Evolutionary conservation across 1,140 invertebrate genomes (phyloP).

Genomic region (Habropoda laboriosa): DNA sequence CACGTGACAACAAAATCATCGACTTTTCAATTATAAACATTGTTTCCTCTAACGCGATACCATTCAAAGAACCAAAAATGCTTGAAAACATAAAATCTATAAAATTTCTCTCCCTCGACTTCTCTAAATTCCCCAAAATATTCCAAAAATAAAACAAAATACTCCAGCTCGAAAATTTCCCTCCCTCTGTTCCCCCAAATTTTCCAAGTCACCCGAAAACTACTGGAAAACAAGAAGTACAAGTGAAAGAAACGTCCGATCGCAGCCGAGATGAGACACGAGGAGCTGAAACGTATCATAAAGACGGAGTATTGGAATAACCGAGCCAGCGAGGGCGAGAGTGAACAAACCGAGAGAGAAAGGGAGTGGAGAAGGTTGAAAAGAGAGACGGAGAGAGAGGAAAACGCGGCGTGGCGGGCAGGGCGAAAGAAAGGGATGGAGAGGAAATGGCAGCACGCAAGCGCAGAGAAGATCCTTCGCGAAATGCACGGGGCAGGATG

Average conservation of each 20-base stretch:
- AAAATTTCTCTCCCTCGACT: no score
- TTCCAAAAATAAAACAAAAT: no score
- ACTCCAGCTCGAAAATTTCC: no score
- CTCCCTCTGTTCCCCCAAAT: no score
- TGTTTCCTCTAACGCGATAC: no score
- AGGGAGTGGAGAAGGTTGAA: neutral
- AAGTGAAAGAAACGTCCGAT: neutral
- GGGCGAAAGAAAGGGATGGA: constrained; percentile 23
- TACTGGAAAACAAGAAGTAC: no score
- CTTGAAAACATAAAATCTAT: no score
- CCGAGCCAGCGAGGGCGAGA: constrained; percentile 15
- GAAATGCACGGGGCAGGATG: constrained; percentile 63
- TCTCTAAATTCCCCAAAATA: no score
- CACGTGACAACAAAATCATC: no score
- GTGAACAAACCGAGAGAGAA: constrained; percentile 1
- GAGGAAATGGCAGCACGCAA: constrained; percentile 29
- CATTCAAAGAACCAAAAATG: no score
- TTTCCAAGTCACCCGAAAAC: no score
- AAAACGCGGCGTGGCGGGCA: neutral
- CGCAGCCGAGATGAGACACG: constrained; percentile 1
- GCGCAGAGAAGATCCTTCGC: constrained; percentile 60
- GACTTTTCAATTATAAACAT: no score
- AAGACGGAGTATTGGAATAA: constrained; percentile 25
- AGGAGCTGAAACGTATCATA: constrained; percentile 8
- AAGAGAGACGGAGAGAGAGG: constrained; percentile 3